phyloP scores from a whole-genome alignment of 1,140 invertebrate species.

The Araneus ventricosus region DNA sequence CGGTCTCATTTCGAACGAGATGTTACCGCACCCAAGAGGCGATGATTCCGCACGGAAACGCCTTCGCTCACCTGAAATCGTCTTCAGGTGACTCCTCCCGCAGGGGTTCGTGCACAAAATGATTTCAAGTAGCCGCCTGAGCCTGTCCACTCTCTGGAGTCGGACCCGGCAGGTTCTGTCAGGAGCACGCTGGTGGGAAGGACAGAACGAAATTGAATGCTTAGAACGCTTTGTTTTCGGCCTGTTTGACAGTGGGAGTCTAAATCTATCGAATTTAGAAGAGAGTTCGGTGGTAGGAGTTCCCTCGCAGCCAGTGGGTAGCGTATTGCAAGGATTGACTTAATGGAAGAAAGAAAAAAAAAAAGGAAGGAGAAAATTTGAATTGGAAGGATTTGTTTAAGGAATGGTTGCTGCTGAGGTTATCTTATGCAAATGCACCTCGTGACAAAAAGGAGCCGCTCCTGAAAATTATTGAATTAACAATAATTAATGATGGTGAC shows the following conservation, averaged over 20 bases:
- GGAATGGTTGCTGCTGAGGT: no score
- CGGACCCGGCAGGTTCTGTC: not conserved
- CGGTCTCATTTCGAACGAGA: constrained; percentile 57
- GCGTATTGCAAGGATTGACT: no score
- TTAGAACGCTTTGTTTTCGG: not conserved
- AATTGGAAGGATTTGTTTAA: no score
- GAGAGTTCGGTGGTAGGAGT: no score
- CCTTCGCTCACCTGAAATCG: constrained; percentile 49
- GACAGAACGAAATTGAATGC: not conserved
- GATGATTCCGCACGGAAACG: constrained; percentile 62
- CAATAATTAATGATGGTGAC: no score
- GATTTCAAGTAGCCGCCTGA: constrained; percentile 16
- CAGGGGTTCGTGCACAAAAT: constrained; percentile 65
- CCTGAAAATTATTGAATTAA: no score
- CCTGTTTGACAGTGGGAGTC: not conserved
- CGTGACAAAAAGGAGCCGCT: no score
- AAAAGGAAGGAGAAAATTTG: no score
- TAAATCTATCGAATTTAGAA: not conserved
- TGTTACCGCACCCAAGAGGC: constrained; percentile 70
- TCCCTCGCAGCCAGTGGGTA: no score
- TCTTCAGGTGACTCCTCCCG: constrained; percentile 52
- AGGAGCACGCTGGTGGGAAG: not conserved
- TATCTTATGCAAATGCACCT: no score
- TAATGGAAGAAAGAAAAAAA: no score
- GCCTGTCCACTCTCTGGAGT: not conserved